phyloP scores from a whole-genome alignment of 2,113 vertebrate genomes.

The Dolichotis patagonum region DNA sequence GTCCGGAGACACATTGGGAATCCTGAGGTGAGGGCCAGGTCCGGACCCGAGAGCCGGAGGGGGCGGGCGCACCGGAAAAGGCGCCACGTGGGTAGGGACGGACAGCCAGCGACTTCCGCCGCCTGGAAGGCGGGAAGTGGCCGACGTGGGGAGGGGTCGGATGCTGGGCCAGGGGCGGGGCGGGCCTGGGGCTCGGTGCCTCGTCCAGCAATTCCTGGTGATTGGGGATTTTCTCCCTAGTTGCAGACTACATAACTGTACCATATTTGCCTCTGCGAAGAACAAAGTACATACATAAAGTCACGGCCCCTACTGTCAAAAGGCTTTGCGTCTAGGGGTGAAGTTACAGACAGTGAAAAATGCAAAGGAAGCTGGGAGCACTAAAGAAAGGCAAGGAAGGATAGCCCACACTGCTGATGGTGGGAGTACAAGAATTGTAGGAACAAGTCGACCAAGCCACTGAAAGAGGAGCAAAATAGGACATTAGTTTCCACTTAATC shows the following conservation, averaged over 20 bases:
- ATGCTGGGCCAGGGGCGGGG: neutral
- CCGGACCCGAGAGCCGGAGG: conserved; percentile 51
- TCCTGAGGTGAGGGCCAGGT: conserved; percentile 80
- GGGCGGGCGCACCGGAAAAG: conserved; percentile 67
- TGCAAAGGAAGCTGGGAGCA: neutral
- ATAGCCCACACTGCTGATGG: neutral
- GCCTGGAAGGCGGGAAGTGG: conserved; percentile 63
- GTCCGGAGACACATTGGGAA: conserved; percentile 82
- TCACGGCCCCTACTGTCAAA: conserved; percentile 3
- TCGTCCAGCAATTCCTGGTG: rapidly evolving
- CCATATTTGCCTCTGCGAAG: neutral
- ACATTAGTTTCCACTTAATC: neutral
- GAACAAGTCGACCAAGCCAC: neutral
- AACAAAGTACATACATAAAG: neutral
- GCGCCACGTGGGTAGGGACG: conserved; percentile 70
- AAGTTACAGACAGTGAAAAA: neutral
- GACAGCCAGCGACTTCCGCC: conserved; percentile 74
- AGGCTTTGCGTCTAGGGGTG: neutral
- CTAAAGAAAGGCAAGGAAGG: neutral
- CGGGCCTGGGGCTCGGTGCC: neutral
- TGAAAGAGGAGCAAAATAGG: neutral
- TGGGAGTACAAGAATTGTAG: neutral
- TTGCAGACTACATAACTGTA: rapidly evolving
- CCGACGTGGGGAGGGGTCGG: conserved; percentile 48
- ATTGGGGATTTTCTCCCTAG: rapidly evolving